These are phyloP conservation scores for Dynastes maya DNA, from an alignment of 2,888 invertebrate species.

Conservation along the genomic window DNA sequence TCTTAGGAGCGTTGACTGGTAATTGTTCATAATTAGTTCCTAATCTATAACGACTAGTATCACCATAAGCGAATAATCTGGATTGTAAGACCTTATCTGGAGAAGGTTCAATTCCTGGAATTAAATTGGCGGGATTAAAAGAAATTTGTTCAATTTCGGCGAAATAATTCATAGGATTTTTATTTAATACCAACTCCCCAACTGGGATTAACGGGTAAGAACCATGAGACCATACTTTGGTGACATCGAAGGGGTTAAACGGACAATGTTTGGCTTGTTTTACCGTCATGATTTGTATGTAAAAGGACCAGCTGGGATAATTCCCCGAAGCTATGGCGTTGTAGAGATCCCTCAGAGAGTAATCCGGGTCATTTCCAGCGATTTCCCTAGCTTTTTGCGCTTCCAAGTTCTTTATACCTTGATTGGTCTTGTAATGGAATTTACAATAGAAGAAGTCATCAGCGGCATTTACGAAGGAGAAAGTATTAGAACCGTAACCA, in stretches of 20 bases:
- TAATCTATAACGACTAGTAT: constrained; percentile 92
- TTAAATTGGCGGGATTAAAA: constrained; percentile 90
- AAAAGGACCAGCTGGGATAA: constrained; percentile 86
- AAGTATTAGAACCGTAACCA: constrained; percentile 96
- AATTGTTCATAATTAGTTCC: constrained; percentile 94
- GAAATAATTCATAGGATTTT: constrained; percentile 94
- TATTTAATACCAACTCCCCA: constrained; percentile 88
- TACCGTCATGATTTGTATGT: constrained; percentile 90
- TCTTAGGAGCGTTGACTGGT: constrained; percentile 94
- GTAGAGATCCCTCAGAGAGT: constrained; percentile 89
- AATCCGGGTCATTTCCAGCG: constrained; percentile 88
- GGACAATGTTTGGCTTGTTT: constrained; percentile 85
- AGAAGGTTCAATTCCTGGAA: constrained; percentile 94
- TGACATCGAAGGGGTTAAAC: constrained; percentile 95
- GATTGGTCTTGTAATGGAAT: constrained; percentile 93
- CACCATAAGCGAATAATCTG: constrained; percentile 89
- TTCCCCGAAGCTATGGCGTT: constrained; percentile 86
- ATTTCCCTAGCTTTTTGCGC: constrained; percentile 80
- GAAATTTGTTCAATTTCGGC: constrained; percentile 95
- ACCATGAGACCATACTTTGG: constrained; percentile 92
- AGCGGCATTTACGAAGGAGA: constrained; percentile 87
- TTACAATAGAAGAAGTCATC: constrained; percentile 86
- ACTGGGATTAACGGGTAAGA: constrained; percentile 92
- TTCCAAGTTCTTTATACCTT: constrained; percentile 87
- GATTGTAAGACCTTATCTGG: constrained; percentile 96